phyloP scores from a whole-genome alignment of 2,888 invertebrate species.

The Tipula helvola region DNA sequence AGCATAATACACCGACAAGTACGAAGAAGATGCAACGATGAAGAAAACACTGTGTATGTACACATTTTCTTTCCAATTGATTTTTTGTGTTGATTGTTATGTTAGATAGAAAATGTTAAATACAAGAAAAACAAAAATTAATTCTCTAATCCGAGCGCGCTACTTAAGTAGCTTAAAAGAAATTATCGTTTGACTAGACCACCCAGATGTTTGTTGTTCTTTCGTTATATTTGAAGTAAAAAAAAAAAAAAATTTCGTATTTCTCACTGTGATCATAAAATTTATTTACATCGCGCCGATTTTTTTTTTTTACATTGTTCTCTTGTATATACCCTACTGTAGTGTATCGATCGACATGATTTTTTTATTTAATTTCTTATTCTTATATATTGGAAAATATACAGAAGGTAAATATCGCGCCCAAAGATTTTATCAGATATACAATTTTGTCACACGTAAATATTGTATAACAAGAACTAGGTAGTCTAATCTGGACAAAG shows the following conservation, averaged over 20 bases:
- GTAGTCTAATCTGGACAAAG: background rate
- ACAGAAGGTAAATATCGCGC: background rate
- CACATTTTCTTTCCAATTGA: background rate
- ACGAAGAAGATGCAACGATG: background rate
- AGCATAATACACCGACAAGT: background rate
- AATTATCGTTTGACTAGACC: constrained; percentile 4
- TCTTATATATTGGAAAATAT: background rate
- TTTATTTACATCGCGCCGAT: background rate
- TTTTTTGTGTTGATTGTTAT: constrained; percentile 4
- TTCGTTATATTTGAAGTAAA: background rate
- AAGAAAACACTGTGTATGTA: background rate
- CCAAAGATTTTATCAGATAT: background rate
- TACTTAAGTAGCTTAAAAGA: constrained; percentile 4
- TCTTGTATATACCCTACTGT: background rate
- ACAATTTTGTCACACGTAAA: background rate
- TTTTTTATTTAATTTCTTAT: background rate
- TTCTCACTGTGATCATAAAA: background rate
- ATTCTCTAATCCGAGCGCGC: background rate
- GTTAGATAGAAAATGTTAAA: background rate
- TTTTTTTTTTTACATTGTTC: background rate
- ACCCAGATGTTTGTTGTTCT: background rate
- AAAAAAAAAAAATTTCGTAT: background rate
- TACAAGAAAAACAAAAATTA: background rate
- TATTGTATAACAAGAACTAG: background rate
- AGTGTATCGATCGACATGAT: background rate